A percentile compares a stretch with the other conserved stretches of the same genome.
Evolutionary conservation across 53 echinoderm and acorn worm species (phyloP).

Genomic region (Actinopyga echinites): DNA sequence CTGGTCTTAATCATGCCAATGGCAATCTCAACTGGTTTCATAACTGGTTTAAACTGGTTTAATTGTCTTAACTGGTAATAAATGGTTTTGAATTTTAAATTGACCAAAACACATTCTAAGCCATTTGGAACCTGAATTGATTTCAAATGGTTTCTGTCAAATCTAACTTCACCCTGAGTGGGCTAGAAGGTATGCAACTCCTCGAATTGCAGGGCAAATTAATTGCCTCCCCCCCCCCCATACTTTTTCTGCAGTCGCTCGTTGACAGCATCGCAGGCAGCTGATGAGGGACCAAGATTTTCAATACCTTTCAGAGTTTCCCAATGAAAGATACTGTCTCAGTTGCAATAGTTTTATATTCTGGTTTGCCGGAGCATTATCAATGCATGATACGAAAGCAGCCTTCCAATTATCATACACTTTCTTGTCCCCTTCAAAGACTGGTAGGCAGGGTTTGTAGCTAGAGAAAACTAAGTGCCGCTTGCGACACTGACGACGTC

Average conservation of each 20-base stretch:
- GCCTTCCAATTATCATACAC: constrained; percentile 23
- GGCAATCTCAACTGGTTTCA: too few relatives aligned
- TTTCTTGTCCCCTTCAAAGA: constrained; percentile 16
- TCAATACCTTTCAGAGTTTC: constrained; percentile 7
- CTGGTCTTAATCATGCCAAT: too few relatives aligned
- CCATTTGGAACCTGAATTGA: too few relatives aligned
- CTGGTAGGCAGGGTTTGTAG: too few relatives aligned
- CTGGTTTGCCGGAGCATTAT: constrained; percentile 4
- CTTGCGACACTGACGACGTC: too few relatives aligned
- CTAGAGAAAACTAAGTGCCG: too few relatives aligned
- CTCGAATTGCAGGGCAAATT: constrained; percentile 10
- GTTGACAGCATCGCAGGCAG: constrained; percentile 29
- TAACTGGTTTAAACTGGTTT: too few relatives aligned
- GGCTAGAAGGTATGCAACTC: constrained; percentile 17
- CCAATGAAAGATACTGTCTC: constrained; percentile 10
- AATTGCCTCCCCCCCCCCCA: constrained; percentile 5
- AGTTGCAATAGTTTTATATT: constrained; percentile 18
- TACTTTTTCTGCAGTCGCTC: constrained; percentile 18
- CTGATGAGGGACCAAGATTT: constrained; percentile 22
- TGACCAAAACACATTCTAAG: too few relatives aligned
- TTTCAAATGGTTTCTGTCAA: too few relatives aligned
- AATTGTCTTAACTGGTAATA: too few relatives aligned
- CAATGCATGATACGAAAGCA: constrained; percentile 9
- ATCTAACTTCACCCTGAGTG: too few relatives aligned
- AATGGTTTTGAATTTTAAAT: too few relatives aligned